These are phyloP conservation scores for Chionomys nivalis DNA, from an alignment of 2,113 vertebrate species.

Conservation along the genomic window DNA sequence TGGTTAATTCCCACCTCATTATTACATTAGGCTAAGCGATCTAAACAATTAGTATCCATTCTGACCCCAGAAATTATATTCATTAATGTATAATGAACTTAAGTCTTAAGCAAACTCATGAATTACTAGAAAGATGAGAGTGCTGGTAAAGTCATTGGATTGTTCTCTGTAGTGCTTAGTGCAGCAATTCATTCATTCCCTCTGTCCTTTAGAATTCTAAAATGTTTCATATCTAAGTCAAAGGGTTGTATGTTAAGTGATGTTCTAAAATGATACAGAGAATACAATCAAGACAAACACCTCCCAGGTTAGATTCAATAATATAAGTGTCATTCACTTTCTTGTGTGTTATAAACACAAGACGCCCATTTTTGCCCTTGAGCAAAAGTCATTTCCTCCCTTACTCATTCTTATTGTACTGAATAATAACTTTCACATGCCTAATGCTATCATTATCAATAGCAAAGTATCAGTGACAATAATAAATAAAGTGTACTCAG, in stretches of 20 bases:
- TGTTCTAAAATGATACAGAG: background rate
- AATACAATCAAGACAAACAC: background rate
- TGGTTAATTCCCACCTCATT: background rate
- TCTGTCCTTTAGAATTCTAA: background rate
- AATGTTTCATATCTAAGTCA: background rate
- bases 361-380: background rate
- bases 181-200: background rate
- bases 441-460: conserved; percentile 58
- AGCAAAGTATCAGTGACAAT: conserved; percentile 54
- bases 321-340: background rate
- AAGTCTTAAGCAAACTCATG: background rate
- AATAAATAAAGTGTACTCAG: conserved; percentile 38
- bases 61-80: background rate
- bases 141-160: background rate
- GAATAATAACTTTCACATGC: conserved; percentile 61
- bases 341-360: conserved; percentile 14
- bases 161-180: background rate
- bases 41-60: background rate
- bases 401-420: conserved; percentile 9
- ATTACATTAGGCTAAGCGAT: background rate
- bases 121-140: background rate
- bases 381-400: conserved; percentile 61
- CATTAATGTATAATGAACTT: background rate
- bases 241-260: background rate
- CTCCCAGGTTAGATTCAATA: background rate